Percentiles rank a stretch among this genome's conserved stretches.
Evolutionary conservation across 1,140 invertebrate genomes (phyloP).

Genomic region (Euglossa dilemma): DNA sequence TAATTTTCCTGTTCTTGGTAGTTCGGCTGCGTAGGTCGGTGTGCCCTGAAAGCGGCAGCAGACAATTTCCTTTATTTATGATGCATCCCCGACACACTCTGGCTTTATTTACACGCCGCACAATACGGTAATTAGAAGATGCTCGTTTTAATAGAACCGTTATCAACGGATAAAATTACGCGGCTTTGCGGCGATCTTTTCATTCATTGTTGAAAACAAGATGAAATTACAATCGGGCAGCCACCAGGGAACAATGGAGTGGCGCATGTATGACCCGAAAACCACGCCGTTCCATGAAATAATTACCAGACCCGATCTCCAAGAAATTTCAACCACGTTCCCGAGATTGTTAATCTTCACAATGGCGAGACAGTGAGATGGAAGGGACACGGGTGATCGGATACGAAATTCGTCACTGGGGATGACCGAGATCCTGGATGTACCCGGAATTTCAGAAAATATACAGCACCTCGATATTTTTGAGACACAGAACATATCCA

Average conservation of each 20-base stretch:
- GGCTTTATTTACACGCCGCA: constrained; percentile 50
- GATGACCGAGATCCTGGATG: too few relatives aligned
- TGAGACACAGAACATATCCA: too few relatives aligned
- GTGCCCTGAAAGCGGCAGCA: background rate
- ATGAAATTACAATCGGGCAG: constrained; percentile 58
- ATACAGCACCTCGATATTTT: background rate
- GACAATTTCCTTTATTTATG: constrained; percentile 52
- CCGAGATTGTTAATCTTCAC: background rate
- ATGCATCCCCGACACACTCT: constrained; percentile 10
- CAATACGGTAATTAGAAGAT: constrained; percentile 64
- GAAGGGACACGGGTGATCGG: background rate
- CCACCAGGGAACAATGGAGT: constrained; percentile 44
- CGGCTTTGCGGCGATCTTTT: constrained; percentile 45
- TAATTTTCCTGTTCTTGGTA: constrained; percentile 1
- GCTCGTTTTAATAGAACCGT: constrained; percentile 54
- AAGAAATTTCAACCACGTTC: constrained; percentile 8
- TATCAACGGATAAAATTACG: constrained; percentile 61
- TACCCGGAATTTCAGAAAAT: too few relatives aligned
- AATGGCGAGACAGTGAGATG: background rate
- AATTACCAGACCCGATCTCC: constrained; percentile 41
- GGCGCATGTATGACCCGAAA: constrained; percentile 18
- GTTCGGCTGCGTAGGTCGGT: background rate
- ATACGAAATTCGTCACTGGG: too few relatives aligned
- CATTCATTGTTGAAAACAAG: constrained; percentile 59
- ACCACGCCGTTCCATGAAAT: constrained; percentile 30